These are phyloP conservation scores for Sycophila sp. DNA, from an alignment of 1,140 invertebrate species.

Conservation along the genomic window DNA sequence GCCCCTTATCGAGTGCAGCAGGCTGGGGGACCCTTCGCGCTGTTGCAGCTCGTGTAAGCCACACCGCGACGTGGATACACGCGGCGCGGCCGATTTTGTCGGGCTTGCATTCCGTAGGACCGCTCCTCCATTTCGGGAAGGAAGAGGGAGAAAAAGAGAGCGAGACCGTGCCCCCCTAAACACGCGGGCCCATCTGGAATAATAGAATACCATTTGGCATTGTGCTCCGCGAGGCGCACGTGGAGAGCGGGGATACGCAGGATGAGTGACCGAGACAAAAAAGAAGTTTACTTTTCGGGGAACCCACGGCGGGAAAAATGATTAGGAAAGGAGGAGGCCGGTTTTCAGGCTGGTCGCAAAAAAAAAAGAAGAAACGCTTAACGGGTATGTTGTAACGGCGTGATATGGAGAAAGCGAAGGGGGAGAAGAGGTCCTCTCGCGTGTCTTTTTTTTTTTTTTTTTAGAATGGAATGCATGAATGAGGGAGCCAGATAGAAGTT, in stretches of 20 bases:
- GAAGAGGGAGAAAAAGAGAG: constrained; percentile 28
- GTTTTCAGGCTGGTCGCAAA: no score
- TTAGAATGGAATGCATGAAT: constrained; percentile 18
- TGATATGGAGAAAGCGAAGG: not conserved
- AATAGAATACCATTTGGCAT: constrained; percentile 62
- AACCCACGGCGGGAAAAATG: not conserved
- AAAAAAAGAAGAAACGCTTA: no score
- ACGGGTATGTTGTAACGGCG: not conserved
- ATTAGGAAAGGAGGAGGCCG: not conserved
- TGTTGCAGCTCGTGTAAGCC: not conserved
- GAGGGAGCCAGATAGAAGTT: not conserved
- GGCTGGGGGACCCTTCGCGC: not conserved
- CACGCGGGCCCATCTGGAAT: constrained; percentile 55
- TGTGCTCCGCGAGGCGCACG: constrained; percentile 40
- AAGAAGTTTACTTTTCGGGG: not conserved
- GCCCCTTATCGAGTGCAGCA: constrained; percentile 4
- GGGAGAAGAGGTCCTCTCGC: not conserved
- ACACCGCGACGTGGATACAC: not conserved
- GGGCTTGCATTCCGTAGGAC: not conserved
- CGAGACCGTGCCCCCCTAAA: not conserved
- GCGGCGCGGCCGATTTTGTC: not conserved
- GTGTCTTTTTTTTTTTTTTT: not conserved
- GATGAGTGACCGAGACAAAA: not conserved
- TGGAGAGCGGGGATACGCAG: not conserved
- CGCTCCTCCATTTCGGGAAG: not conserved